Evolutionary conservation across 2,797 vertebrate genomes (phyloP).

Genomic region (Danio jaintianensis): DNA sequence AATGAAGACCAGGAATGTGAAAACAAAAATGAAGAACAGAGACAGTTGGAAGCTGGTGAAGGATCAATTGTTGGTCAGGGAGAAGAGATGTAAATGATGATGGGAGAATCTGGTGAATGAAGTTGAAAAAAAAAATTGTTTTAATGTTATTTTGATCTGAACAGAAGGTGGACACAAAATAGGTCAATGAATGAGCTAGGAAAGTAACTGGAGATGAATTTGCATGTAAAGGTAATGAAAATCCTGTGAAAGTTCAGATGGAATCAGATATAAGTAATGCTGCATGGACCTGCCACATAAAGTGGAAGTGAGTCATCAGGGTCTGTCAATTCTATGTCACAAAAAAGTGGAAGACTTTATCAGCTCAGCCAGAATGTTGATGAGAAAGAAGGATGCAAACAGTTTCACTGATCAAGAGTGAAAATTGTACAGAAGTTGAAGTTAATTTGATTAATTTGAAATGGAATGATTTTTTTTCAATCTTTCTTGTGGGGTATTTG

Average conservation of each 20-base stretch:
- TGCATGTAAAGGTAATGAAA: not conserved
- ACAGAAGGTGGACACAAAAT: not conserved
- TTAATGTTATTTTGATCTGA: not conserved
- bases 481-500: not conserved
- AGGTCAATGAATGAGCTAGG: not conserved
- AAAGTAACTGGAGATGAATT: not conserved
- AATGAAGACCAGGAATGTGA: not conserved
- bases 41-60: not conserved
- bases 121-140: not conserved
- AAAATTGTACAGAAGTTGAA: not conserved
- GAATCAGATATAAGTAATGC: not conserved
- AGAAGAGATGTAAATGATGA: not conserved
- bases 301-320: not conserved
- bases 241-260: not conserved
- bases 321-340: not conserved
- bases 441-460: not conserved
- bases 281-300: not conserved
- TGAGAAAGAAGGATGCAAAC: not conserved
- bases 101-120: not conserved
- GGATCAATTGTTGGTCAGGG: not conserved
- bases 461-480: no score
- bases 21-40: no score
- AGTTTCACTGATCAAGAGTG: not conserved
- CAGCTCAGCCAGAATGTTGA: not conserved
- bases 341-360: conserved; percentile 11